phyloP scores from a whole-genome alignment of 2,888 invertebrate species.

The Cephus pygmeus region DNA sequence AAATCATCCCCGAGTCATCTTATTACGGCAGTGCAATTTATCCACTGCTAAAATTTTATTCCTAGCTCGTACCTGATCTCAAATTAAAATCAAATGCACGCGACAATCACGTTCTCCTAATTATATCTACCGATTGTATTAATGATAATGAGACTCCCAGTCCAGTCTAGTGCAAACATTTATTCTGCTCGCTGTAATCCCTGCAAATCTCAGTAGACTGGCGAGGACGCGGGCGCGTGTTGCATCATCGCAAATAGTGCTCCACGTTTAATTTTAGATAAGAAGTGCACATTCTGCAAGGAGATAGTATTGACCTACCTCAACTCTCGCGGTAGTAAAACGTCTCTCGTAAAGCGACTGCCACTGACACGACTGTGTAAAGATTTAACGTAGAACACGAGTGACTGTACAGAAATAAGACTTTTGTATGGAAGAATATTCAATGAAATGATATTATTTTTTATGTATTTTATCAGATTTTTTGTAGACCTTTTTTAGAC shows the following conservation, averaged over 20 bases:
- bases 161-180: background rate
- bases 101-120: background rate
- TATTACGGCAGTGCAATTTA: background rate
- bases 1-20: background rate
- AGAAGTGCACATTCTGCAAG: conserved; percentile 19
- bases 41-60: background rate
- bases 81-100: background rate
- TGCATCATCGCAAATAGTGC: background rate
- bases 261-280: conserved; percentile 16
- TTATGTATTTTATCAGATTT: no score
- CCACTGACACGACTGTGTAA: background rate
- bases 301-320: conserved; percentile 36
- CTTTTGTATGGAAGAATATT: background rate
- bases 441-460: no score
- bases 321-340: conserved; percentile 30
- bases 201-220: background rate
- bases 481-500: background rate
- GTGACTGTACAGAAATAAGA: background rate
- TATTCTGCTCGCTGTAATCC: background rate
- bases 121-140: background rate
- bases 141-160: background rate
- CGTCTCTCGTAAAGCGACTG: background rate
- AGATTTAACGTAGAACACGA: background rate
- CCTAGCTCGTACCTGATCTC: background rate
- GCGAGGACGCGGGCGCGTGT: background rate